Percentiles rank a stretch among this genome's conserved stretches.
These are phyloP conservation scores for Poecile montanus DNA, from an alignment of 2,797 vertebrate genomes.

Conservation along the genomic window DNA sequence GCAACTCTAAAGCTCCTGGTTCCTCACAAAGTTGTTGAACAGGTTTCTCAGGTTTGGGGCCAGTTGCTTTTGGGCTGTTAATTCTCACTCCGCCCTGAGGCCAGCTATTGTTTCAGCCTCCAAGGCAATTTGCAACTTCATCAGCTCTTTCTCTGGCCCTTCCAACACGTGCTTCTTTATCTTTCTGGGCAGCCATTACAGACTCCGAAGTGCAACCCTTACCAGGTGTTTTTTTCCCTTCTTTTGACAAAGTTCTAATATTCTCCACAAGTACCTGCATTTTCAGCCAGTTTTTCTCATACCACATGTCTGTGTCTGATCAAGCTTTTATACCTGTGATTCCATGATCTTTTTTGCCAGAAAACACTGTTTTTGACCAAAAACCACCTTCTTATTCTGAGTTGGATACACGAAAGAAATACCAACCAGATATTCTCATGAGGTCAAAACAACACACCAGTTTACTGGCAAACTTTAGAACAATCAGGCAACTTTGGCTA, in stretches of 20 bases:
- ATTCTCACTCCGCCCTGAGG: background rate
- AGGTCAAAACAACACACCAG: background rate
- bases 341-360: background rate
- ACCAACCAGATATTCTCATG: background rate
- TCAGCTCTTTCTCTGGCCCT: background rate
- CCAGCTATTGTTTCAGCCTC: background rate
- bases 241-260: background rate
- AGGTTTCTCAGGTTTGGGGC: background rate
- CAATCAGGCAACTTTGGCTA: background rate
- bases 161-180: background rate
- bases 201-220: background rate
- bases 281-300: background rate
- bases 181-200: background rate
- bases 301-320: background rate
- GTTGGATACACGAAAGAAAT: accelerated
- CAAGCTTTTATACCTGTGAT: background rate
- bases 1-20: background rate
- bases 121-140: background rate
- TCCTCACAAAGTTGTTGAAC: background rate
- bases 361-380: accelerated
- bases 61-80: background rate
- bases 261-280: accelerated
- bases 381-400: background rate
- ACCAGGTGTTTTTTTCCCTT: background rate
- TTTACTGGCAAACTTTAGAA: background rate